These are phyloP conservation scores for Colius striatus DNA, from an alignment of 2,113 vertebrate species.

Conservation along the genomic window DNA sequence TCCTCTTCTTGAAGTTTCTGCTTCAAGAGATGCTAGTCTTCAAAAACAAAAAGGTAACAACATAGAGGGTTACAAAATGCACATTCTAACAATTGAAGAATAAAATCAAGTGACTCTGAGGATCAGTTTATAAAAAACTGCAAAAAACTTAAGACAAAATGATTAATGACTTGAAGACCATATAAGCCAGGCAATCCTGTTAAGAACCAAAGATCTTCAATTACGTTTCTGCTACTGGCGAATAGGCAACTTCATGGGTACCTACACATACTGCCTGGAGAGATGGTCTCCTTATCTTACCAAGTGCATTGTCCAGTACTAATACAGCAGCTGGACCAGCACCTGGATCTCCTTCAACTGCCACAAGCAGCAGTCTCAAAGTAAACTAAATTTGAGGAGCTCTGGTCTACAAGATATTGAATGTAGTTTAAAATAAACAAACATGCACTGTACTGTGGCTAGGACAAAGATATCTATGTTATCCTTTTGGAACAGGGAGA, in stretches of 20 bases:
- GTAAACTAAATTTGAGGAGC: not conserved
- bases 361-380: not conserved
- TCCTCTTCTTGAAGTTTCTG: not conserved
- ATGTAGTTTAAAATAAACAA: not conserved
- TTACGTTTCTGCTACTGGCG: not conserved
- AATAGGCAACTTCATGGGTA: not conserved
- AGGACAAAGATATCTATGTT: not conserved
- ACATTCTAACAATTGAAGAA: not conserved
- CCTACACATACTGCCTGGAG: not conserved
- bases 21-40: constrained; percentile 14
- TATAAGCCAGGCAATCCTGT: not conserved
- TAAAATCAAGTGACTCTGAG: not conserved
- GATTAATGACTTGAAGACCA: not conserved
- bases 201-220: not conserved
- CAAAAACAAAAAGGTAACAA: not conserved
- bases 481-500: not conserved
- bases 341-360: not conserved
- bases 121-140: not conserved
- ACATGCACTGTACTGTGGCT: not conserved
- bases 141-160: not conserved
- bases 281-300: not conserved
- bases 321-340: not conserved
- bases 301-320: not conserved
- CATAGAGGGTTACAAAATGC: not conserved
- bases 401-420: not conserved